Conservation (phyloP, 2,113 vertebrate species). For the Catharus minimus region DNA sequence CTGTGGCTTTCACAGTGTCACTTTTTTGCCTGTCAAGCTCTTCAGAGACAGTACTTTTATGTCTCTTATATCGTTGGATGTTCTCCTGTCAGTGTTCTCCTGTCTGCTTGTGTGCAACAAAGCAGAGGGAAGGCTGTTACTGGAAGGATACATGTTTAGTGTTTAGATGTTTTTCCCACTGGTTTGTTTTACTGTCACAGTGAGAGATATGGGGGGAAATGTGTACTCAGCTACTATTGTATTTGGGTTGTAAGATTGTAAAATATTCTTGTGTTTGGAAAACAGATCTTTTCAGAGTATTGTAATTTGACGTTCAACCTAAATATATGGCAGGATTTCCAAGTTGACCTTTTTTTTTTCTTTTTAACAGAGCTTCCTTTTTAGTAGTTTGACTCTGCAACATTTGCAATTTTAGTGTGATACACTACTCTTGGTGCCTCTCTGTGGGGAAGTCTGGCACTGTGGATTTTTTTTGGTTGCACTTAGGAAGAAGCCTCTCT, state of each 20-base stretch:
- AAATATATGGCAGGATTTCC: not conserved
- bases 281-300: not conserved
- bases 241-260: not conserved
- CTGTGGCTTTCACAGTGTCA: not conserved
- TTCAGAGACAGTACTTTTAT: not conserved
- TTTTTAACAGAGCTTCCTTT: not conserved
- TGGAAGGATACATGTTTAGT: not conserved
- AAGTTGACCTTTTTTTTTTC: not conserved
- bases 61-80: accelerated
- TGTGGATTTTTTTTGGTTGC: not conserved
- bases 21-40: not conserved
- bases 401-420: not conserved
- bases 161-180: not conserved
- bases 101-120: not conserved
- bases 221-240: not conserved
- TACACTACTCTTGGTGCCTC: not conserved
- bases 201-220: not conserved
- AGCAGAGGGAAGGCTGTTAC: not conserved
- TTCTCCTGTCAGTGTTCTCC: not conserved
- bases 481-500: not conserved
- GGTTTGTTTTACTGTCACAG: not conserved
- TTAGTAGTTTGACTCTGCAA: not conserved
- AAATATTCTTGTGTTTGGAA: not conserved
- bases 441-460: not conserved
- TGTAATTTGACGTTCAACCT: not conserved